These are phyloP conservation scores for Xyliphius kryptos DNA, from an alignment of 2,113 vertebrate genomes.

Conservation along the genomic window DNA sequence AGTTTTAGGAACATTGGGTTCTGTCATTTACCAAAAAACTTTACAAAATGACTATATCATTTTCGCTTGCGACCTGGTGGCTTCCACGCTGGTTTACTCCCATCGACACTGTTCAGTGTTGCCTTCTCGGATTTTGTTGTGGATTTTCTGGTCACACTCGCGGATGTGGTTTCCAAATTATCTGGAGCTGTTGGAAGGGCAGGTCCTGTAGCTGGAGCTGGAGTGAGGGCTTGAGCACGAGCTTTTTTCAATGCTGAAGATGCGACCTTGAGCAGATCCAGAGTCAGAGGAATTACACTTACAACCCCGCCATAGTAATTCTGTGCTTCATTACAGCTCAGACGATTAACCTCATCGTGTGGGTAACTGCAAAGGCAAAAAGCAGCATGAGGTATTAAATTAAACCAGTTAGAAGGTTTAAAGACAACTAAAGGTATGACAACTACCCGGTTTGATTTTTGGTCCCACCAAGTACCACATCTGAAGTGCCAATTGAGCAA, in stretches of 20 bases:
- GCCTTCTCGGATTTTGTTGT: too few relatives aligned
- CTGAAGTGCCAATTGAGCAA: too few relatives aligned
- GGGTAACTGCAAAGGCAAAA: constrained; percentile 59
- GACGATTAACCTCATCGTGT: constrained; percentile 66
- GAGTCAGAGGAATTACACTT: constrained; percentile 66
- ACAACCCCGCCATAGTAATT: constrained; percentile 71
- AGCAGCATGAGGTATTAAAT: too few relatives aligned
- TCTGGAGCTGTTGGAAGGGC: neutral
- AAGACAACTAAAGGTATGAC: too few relatives aligned
- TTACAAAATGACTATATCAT: too few relatives aligned
- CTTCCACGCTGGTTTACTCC: constrained; percentile 39
- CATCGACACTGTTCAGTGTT: neutral
- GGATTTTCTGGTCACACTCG: neutral
- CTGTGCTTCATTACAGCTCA: constrained; percentile 69
- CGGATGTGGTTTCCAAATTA: neutral
- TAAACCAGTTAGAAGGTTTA: too few relatives aligned
- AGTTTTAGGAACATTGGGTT: too few relatives aligned
- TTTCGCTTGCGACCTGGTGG: constrained; percentile 27
- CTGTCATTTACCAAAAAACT: too few relatives aligned
- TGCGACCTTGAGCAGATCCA: constrained; percentile 62
- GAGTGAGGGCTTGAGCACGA: neutral
- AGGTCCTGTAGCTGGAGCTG: too few relatives aligned
- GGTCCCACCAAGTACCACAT: too few relatives aligned
- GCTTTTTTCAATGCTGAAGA: neutral
- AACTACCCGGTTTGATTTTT: too few relatives aligned